phyloP scores from a whole-genome alignment of 2,888 invertebrate genomes.

The Nyleta sp. region DNA sequence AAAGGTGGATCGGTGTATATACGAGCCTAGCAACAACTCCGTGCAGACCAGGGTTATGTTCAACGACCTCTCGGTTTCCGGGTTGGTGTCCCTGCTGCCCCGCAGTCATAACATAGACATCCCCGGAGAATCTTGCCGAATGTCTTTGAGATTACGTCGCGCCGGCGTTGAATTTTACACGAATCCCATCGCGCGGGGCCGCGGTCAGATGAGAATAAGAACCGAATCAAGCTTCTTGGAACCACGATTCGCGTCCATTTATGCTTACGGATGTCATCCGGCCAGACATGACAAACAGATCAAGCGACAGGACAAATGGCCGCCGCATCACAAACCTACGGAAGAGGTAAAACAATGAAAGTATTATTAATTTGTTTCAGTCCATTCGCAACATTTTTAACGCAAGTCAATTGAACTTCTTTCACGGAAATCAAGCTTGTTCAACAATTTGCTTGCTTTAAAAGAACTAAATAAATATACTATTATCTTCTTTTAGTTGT shows the following conservation, averaged over 20 bases:
- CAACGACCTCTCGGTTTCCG: conserved; percentile 91
- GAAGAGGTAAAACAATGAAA: conserved; percentile 63
- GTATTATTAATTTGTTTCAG: no score
- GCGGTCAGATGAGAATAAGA: conserved; percentile 88
- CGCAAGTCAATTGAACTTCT: no score
- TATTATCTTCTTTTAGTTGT: no score
- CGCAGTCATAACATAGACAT: conserved; percentile 69
- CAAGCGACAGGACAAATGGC: conserved; percentile 77
- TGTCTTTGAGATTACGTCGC: conserved; percentile 89
- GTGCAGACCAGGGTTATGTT: conserved; percentile 90
- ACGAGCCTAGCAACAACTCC: conserved; percentile 89
- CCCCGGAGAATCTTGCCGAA: conserved; percentile 86
- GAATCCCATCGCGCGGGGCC: conserved; percentile 87
- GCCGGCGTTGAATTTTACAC: conserved; percentile 91
- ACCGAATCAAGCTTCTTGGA: conserved; percentile 93
- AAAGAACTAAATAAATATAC: no score
- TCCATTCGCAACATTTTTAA: no score
- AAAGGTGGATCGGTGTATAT: conserved; percentile 89
- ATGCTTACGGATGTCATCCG: conserved; percentile 91
- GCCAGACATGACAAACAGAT: conserved; percentile 75
- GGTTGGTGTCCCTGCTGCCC: conserved; percentile 86
- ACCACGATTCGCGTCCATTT: conserved; percentile 92
- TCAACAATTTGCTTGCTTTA: no score
- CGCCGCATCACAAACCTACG: conserved; percentile 52
- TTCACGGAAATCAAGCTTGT: no score